Conservation (phyloP, 2,888 invertebrate genomes). For the Lysandra coridon region DNA sequence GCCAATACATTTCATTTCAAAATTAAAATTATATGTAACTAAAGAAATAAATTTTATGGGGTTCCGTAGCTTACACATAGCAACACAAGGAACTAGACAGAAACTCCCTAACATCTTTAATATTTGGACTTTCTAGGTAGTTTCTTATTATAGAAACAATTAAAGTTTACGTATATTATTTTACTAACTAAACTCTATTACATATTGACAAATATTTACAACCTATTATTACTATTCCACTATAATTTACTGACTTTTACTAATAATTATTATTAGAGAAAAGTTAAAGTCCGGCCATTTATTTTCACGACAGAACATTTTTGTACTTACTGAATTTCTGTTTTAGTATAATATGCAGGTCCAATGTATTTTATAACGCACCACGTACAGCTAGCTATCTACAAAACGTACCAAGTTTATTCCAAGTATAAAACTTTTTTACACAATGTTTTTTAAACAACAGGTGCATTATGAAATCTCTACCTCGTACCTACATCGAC, state of each 20-base stretch:
- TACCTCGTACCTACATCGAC: not conserved
- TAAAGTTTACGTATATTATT: not conserved
- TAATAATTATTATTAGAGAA: not conserved
- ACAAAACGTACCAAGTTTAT: not conserved
- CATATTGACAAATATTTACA: not conserved
- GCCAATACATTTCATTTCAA: not conserved
- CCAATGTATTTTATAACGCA: not conserved
- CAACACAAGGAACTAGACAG: not conserved
- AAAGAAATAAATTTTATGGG: constrained; percentile 5
- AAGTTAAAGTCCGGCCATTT: not conserved
- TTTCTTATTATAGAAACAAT: not conserved
- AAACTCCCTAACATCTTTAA: not conserved
- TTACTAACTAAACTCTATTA: not conserved
- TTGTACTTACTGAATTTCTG: too few species aligned
- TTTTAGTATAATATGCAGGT: not conserved
- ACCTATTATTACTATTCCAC: not conserved
- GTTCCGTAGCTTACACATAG: constrained; percentile 22
- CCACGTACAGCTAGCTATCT: not conserved
- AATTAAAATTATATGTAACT: not conserved
- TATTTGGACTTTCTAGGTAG: not conserved
- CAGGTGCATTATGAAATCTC: constrained; percentile 13
- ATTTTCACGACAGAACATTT: not conserved
- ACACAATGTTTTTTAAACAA: not conserved
- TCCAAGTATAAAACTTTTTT: not conserved
- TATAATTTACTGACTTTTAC: not conserved